Base-by-base conservation (phyloP, 2,888 invertebrate genomes). In the Notocelia uddmanniana region DNA sequence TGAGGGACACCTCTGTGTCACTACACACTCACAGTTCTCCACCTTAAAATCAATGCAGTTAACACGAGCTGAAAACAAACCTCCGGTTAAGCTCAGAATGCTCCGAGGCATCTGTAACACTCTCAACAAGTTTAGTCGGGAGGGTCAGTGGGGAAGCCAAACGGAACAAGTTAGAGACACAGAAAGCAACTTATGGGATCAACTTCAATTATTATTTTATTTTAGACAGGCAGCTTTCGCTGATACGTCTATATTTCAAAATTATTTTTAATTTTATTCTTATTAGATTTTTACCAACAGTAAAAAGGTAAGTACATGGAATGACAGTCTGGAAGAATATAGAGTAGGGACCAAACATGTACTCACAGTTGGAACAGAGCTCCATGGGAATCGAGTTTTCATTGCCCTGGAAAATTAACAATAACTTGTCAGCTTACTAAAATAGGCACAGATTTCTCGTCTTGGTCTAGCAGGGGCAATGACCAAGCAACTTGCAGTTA, bases 341-440 rank as follows among this genome's bases (percentile, higher is more conserved):
- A 71, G 59, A 59, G 68, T 67, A 60, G 67, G 70, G 70, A 59
- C 74, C 75, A 78, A 74, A 74, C 73, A 73, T 62, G 84, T 91
- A 97, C 97, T 97, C 95, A 97, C 98, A 98, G 90, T 98, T 98
- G 89, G 98, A 98, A 96, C 98, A 98, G 83, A 98, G 96, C 95
- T 98, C 98, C 98, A 98, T 98, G 82, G 98, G 98, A 89, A 98
- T 96, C 82, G 98, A 98, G 89, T 96, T 97, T 95, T 98, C 98
- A 95, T 98, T 98, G 94, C 98, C 98, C 98, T 98, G 95, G 69
- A 96, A 95, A 87, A 86, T 80, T 45, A 45, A 67, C 59, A 18
- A 45, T 23, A 21, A n/a, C n/a, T 31, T 26, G 3, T 60, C 18
- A 62, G 15, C 26, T 62, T 57, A 45, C 21, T 21, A 5, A 26